phyloP scores from a whole-genome alignment of 2,113 vertebrate species.

The Etheostoma spectabile region DNA sequence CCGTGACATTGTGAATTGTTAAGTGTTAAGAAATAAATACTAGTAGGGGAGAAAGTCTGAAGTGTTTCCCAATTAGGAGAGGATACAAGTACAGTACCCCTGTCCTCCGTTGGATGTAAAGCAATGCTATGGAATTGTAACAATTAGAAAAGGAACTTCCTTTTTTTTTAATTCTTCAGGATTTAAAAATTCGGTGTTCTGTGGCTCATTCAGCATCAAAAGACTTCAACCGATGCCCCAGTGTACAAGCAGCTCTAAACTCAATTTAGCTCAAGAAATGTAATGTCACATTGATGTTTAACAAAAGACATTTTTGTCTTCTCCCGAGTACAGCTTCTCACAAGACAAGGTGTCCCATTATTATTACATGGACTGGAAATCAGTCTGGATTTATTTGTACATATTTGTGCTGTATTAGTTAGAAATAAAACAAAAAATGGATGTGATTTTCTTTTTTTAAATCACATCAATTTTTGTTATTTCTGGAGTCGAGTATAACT shows the following conservation, averaged over 20 bases:
- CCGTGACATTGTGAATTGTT: constrained; percentile 67
- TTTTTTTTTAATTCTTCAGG: not conserved
- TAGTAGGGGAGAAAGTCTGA: constrained; percentile 24
- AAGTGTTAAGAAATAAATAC: constrained; percentile 61
- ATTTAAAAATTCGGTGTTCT: not conserved
- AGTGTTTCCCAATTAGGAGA: constrained; percentile 46
- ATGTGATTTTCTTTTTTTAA: not conserved
- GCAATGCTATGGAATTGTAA: not conserved
- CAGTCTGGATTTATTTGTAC: not conserved
- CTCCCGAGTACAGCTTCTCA: not conserved
- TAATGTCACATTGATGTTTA: constrained; percentile 23
- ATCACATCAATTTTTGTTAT: not conserved
- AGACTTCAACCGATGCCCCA: not conserved
- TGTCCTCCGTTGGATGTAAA: not conserved
- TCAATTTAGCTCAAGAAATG: constrained; percentile 6
- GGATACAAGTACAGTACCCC: not conserved
- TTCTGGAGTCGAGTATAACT: not conserved
- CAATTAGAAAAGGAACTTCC: not conserved
- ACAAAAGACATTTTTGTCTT: constrained; percentile 11
- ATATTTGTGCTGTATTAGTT: not conserved
- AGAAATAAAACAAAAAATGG: not conserved
- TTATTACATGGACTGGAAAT: not conserved
- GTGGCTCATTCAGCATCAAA: not conserved
- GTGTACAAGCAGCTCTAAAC: constrained; percentile 9
- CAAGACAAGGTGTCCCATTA: not conserved